Evolutionary conservation across 1,140 invertebrate species (phyloP).

Genomic region (Mamestra configurata): DNA sequence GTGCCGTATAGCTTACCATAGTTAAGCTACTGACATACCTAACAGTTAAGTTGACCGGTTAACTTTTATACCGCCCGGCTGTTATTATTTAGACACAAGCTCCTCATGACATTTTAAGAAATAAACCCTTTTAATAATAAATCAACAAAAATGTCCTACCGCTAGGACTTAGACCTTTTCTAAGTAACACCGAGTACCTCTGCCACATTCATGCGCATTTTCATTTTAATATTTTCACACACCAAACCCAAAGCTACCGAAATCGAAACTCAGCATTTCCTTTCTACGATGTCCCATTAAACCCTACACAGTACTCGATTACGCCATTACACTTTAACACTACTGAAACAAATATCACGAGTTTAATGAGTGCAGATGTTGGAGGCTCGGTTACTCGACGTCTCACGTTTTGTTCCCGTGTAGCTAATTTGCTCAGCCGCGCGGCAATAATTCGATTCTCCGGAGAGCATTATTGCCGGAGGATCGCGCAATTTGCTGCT

Average conservation of each 20-base stretch:
- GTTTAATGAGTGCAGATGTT: constrained; percentile 14
- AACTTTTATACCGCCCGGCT: no score
- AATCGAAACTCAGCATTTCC: not conserved
- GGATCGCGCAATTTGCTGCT: not conserved
- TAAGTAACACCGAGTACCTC: no score
- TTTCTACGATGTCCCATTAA: not conserved
- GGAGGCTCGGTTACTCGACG: not conserved
- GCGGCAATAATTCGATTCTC: constrained; percentile 41
- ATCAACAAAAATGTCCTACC: not conserved
- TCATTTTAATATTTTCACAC: not conserved
- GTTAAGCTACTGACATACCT: no score
- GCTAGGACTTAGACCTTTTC: no score
- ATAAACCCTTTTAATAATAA: not conserved
- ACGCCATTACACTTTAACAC: constrained; percentile 10
- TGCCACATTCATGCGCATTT: not conserved
- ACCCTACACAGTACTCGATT: not conserved
- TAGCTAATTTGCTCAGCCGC: constrained; percentile 32
- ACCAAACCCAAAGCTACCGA: no score
- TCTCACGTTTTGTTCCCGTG: not conserved
- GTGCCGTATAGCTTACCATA: no score
- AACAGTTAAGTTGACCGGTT: no score
- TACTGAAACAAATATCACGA: constrained; percentile 18
- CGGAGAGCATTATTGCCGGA: not conserved
- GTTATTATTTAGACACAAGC: no score
- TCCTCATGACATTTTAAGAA: no score